Conservation (phyloP, 2,888 invertebrate species). For the Corbicula japonica region DNA sequence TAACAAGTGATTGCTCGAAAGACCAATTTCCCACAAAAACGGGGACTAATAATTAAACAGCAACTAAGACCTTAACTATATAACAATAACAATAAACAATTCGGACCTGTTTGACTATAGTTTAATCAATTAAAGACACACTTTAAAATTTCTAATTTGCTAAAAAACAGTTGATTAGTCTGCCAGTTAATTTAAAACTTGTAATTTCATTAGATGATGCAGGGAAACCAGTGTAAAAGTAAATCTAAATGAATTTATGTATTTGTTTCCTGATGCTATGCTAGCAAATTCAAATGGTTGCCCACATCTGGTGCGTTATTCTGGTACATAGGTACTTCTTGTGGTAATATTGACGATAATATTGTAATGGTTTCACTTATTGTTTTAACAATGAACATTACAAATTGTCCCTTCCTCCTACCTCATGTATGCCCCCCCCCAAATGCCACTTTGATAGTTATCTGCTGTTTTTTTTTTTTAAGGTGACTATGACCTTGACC, state of each 20-base stretch:
- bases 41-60: slow-evolving; percentile 10
- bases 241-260: neutral
- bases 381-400: too few relatives aligned
- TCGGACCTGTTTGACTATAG: slow-evolving; percentile 9
- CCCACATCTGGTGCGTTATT: too few relatives aligned
- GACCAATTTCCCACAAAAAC: slow-evolving; percentile 23
- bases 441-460: too few relatives aligned
- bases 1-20: slow-evolving; percentile 33
- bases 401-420: too few relatives aligned
- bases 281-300: too few relatives aligned
- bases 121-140: slow-evolving; percentile 4
- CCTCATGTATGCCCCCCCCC: too few relatives aligned
- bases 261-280: too few relatives aligned
- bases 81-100: slow-evolving; percentile 19
- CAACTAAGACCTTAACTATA: slow-evolving; percentile 6
- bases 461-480: too few relatives aligned
- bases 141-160: slow-evolving; percentile 10
- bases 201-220: slow-evolving; percentile 9
- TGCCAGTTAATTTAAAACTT: slow-evolving; percentile 13
- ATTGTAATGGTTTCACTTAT: too few relatives aligned
- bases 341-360: too few relatives aligned
- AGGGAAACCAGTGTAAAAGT: neutral
- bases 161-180: slow-evolving; percentile 19
- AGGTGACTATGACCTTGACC: too few relatives aligned
- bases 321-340: too few relatives aligned